phyloP scores from a whole-genome alignment of 2,888 invertebrate species.

The Nephrotoma flavescens region DNA sequence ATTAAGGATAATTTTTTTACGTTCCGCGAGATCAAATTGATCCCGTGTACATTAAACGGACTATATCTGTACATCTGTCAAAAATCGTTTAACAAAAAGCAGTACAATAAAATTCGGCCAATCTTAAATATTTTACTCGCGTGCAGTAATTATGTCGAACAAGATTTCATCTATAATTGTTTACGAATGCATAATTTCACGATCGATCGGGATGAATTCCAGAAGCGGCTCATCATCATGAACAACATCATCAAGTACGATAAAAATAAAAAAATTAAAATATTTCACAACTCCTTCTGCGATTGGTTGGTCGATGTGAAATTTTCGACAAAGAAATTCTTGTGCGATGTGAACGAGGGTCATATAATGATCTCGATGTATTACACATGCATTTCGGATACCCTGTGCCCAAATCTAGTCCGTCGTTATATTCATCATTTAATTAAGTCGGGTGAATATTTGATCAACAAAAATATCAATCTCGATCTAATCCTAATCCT shows the following conservation, averaged over 20 bases:
- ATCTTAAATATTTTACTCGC: slow-evolving; percentile 78
- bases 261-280: slow-evolving; percentile 22
- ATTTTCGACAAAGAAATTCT: slow-evolving; percentile 88
- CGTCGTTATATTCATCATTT: slow-evolving; percentile 58
- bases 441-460: slow-evolving; percentile 48
- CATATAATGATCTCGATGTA: slow-evolving; percentile 80
- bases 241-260: slow-evolving; percentile 37
- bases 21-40: slow-evolving; percentile 78
- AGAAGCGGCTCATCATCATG: slow-evolving; percentile 58
- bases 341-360: slow-evolving; percentile 75
- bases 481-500: slow-evolving; percentile 29
- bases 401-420: slow-evolving; percentile 56
- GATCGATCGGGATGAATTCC: slow-evolving; percentile 67
- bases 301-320: slow-evolving; percentile 96
- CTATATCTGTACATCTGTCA: slow-evolving; percentile 91
- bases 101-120: slow-evolving; percentile 75
- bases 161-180: slow-evolving; percentile 66
- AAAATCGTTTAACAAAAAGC: slow-evolving; percentile 74
- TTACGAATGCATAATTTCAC: slow-evolving; percentile 64
- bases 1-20: slow-evolving; percentile 89
- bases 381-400: slow-evolving; percentile 54
- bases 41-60: slow-evolving; percentile 90
- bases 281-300: slow-evolving; percentile 91
- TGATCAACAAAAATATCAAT: slow-evolving; percentile 28
- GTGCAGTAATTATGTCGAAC: slow-evolving; percentile 70